Conservation (phyloP, 35 echinoderm and acorn worm species). For the Lytechinus variegatus region DNA sequence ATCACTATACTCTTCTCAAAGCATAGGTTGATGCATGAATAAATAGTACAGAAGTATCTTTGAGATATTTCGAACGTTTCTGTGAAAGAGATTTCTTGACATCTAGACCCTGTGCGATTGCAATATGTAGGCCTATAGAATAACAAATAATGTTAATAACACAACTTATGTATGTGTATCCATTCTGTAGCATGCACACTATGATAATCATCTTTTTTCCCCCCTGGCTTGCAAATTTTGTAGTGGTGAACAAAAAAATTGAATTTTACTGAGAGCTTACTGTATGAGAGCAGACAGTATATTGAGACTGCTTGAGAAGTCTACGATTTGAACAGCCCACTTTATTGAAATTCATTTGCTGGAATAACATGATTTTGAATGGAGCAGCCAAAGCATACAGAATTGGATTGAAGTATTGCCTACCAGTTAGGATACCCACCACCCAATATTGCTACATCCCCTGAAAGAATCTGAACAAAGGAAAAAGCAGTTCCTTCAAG, state of each 20-base stretch:
- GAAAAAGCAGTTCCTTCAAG: background rate
- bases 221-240: background rate
- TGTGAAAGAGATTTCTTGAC: no score
- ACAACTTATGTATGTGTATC: no score
- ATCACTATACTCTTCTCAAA: no score
- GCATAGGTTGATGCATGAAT: no score
- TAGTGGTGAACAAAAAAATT: background rate
- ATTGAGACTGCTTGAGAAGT: background rate
- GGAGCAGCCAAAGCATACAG: background rate
- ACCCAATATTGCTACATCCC: background rate
- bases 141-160: no score
- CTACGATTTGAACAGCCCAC: background rate
- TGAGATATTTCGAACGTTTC: no score
- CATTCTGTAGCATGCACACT: no score
- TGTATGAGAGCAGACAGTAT: background rate
- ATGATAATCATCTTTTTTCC: no score
- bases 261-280: background rate
- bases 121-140: background rate
- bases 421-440: background rate
- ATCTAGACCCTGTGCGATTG: no score
- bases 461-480: background rate
- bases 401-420: background rate
- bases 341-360: background rate
- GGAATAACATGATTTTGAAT: background rate
- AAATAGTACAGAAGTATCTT: no score